Base-by-base conservation (phyloP, 1,140 invertebrate genomes). In the Catajapyx aquilonaris region DNA sequence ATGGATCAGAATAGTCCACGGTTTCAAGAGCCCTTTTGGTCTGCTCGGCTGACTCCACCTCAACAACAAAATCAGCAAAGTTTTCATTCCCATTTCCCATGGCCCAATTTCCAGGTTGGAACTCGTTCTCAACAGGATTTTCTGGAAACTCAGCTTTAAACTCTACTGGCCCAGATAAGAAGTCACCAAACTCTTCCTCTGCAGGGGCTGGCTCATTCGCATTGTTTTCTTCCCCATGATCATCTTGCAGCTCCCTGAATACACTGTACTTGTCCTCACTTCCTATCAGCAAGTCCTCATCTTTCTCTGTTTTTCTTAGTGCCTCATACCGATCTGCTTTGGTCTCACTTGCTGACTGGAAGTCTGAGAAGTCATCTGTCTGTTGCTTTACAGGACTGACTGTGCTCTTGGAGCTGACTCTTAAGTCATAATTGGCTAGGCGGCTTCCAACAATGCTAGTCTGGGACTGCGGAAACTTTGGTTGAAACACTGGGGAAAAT, bases 121-220 rank as follows among this genome's bases (percentile, higher is more conserved):
- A 41, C 25, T 28, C 13, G 23, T 28, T 28, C 7, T 28, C 13
- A 28, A 28, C 13, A 13, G 13, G 13, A 28, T 7, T 9, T 28
- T 13, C 7, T 7, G 7, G 13, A 28, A 28, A 28, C 28, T 34
- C 28, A 20, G 19, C 30, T 31, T 18, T n/a, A n/a, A n/a, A n/a
- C n/a, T n/a, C n/a, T 37, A 46, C 48, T 40, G 60, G 52, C 3
- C 62, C 61, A 16, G 58, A 60, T 32, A 68, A 54, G 48, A 70
- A 71, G 34, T 68, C 66, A 21, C 66, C 66, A 55, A 69, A 70
- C 41, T 69, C 68, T 42, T 68, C 66, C 42, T 51, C 45, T n/a
- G 40, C 37, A 17, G 33, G 31, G 20, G 15, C n/a, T 18, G n/a
- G 15, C 13, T 28, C 23, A 28, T 13, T 28, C 13, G 23, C 7